Base-by-base conservation (phyloP, 2,113 vertebrate species). In the Rhinoptilus africanus region DNA sequence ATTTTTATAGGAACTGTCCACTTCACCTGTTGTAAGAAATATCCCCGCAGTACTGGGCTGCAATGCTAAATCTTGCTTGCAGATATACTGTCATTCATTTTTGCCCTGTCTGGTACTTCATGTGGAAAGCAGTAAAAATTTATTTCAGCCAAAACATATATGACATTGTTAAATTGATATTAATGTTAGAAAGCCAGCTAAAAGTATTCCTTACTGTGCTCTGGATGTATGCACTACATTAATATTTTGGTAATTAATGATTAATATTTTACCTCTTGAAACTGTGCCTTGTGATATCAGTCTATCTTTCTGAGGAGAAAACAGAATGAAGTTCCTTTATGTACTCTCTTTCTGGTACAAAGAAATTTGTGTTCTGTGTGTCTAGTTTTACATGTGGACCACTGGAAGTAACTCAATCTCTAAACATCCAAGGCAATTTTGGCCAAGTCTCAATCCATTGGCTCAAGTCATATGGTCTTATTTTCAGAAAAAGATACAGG, bases 381-480 rank as follows among this genome's bases (percentile, higher is more conserved):
- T 4, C 4, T 27, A 3, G 34, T 41, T 4, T 45, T 53, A 18
- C 10, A 22, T 26, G 15, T 2, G 1, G 26, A 57, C 14, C 9
- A 43, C 11, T 22, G 19, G 16, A 71, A 3, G 7, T 37, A 63
- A 41, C 28, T 69, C 35, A 41, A 0, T 51, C 14, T 64, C 18
- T 56, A 62, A 84, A 53, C 43, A 84, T 23, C 14, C 14, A 73
- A 88, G 9, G 4, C 2, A 62, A 5, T 76, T 84, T 72, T 18
- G 30, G 8, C 14, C 56, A n/a, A 63, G 16, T 67, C 27, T 63
- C 17, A 63, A 26, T 53, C 30, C 32, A 35, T 34, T 45, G 12
- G 8, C 13, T 69, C n/a, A 92, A 74, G 11, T 13, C 2, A 30
- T 39, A 22, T 0, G 0, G 32, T 53, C 5, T 43, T 22, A 12